Percentiles rank a stretch among this genome's conserved stretches.
Evolutionary conservation across 2,113 vertebrate species (phyloP).

Genomic region (Rhea americana): DNA sequence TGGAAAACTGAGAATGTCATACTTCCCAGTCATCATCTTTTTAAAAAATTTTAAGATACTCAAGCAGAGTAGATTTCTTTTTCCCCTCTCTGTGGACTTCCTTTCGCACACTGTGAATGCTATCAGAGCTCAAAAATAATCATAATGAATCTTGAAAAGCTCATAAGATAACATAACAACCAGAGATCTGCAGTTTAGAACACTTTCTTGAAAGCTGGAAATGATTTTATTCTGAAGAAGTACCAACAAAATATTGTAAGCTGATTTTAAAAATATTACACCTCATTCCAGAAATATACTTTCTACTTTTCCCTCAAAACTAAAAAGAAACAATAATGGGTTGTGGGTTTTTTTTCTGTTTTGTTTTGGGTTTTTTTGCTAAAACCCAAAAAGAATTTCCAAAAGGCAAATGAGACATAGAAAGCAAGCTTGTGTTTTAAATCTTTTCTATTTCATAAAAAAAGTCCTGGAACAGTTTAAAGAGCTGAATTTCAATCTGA

Average conservation of each 20-base stretch:
- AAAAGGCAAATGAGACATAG: background rate
- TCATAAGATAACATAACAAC: background rate
- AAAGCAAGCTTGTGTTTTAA: background rate
- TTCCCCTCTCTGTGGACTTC: background rate
- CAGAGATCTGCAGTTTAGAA: background rate
- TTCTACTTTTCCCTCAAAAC: background rate
- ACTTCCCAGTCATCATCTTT: background rate
- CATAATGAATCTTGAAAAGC: background rate
- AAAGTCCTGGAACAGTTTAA: background rate
- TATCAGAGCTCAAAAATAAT: background rate
- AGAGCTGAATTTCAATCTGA: background rate
- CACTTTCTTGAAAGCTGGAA: background rate
- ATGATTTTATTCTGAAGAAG: background rate
- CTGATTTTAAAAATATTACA: background rate
- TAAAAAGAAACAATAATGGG: background rate
- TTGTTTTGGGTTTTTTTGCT: background rate
- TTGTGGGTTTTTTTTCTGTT: too few relatives aligned
- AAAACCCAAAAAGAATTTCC: background rate
- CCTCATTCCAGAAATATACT: background rate
- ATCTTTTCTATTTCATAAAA: background rate
- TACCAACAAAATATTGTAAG: background rate
- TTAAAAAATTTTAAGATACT: background rate
- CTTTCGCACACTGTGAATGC: background rate
- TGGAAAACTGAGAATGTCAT: background rate
- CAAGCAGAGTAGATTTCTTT: background rate